Conservation (phyloP, 1,140 invertebrate genomes). For the Atta cephalotes region DNA sequence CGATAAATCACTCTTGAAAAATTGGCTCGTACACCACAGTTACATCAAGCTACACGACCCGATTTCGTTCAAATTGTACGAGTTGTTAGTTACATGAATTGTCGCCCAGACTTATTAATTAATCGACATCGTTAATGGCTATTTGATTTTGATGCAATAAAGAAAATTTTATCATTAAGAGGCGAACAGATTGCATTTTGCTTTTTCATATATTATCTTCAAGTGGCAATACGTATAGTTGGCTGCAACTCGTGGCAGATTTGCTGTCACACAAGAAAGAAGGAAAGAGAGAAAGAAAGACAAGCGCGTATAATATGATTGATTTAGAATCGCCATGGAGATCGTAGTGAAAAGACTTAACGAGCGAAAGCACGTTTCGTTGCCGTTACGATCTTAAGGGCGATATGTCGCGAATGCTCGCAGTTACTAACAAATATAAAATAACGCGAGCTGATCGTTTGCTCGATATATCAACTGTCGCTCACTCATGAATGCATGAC, state of each 20-base stretch:
- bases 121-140: constrained; percentile 19
- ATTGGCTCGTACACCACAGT: constrained; percentile 37
- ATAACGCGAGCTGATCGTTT: constrained; percentile 45
- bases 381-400: background rate
- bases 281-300: background rate
- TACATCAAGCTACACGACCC: constrained; percentile 22
- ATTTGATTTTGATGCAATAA: constrained; percentile 14
- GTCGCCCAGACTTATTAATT: constrained; percentile 37
- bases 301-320: constrained; percentile 34
- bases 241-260: background rate
- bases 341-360: constrained; percentile 36
- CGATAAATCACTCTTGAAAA: constrained; percentile 59
- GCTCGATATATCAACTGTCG: constrained; percentile 54
- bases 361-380: constrained; percentile 14
- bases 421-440: background rate
- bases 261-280: background rate
- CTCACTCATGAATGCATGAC: background rate
- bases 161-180: background rate
- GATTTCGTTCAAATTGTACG: constrained; percentile 36
- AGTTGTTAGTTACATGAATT: constrained; percentile 25
- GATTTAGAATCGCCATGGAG: constrained; percentile 41
- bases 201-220: background rate
- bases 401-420: background rate
- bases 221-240: background rate
- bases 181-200: background rate